Conservation (phyloP, 2,797 vertebrate genomes). For the Aldrovandia affinis region DNA sequence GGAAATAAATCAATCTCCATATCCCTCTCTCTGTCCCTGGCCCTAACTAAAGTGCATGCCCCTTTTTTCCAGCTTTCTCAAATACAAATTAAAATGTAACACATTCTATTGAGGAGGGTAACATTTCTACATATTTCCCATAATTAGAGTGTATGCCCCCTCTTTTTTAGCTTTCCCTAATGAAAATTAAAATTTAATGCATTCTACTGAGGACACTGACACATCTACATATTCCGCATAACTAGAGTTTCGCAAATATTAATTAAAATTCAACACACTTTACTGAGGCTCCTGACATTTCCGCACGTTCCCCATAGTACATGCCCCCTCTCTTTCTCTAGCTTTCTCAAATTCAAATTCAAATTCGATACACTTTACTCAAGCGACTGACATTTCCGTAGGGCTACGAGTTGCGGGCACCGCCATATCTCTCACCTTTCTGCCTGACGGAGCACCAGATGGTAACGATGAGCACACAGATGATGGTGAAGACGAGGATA, state of each 20-base stretch:
- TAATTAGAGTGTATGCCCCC: no score
- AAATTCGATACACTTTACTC: not conserved
- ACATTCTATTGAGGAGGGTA: not conserved
- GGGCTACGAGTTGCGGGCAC: not conserved
- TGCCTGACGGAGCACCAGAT: conserved; percentile 92
- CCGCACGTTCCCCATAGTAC: no score
- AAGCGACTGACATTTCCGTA: not conserved
- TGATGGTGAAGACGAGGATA: conserved; percentile 87
- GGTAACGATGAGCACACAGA: conserved; percentile 89
- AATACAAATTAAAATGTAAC: no score
- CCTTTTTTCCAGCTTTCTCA: not conserved
- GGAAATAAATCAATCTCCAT: conserved; percentile 57
- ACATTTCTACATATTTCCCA: no score
- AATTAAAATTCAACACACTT: no score
- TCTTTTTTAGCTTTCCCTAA: no score
- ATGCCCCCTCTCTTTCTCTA: not conserved
- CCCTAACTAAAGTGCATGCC: not conserved
- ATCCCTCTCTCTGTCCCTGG: not conserved
- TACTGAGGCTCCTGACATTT: no score
- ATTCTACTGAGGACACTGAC: no score
- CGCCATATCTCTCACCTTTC: conserved; percentile 77
- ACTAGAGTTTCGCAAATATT: no score
- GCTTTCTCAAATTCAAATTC: not conserved
- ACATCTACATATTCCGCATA: no score
- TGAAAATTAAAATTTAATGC: no score